Evolutionary conservation across 2,888 invertebrate genomes (phyloP), one percentile per base, ranked within the genome.

Genomic region (Dasysyrphus albostriatus): DNA sequence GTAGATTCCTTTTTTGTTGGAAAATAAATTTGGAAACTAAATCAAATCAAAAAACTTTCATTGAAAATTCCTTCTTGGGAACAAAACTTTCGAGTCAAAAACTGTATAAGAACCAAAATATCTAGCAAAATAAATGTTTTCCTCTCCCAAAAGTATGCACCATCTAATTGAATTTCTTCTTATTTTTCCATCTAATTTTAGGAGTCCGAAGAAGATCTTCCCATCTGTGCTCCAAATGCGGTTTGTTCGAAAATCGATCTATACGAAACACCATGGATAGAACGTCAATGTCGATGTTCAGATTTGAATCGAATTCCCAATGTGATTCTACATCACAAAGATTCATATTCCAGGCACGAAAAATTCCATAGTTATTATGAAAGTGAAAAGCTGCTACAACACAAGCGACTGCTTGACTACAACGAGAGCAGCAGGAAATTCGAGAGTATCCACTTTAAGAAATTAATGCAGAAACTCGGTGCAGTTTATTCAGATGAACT

Each of bases 191-290:
- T 3, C 24, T 44, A 10, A 73, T 61, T 89, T 94, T 94, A 97
- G 97, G 95, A 95, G 81, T 95, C 96, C 3, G 97, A 97, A 91
- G 95, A 95, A 6, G 96, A 97, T 89, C 93, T 98, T 67, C 97
- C 97, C 8, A 95, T 95, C 89, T 98, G 97, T 92, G 94, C 95
- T 72, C 94, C 96, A 47, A 94, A 95, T 90, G 95, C 96, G 77
- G 97, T 98, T 37, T 98, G 97, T 94, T 97, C 96, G 90, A 97
- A 97, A 93, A 96, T 98, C 85, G 97, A 98, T 93, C 93, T 97
- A 24, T 98, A 98, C 92, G 97, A 96, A 90, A 93, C 95, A 75
- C 97, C 97, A 10, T 97, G 97, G 97, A 95, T 97, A 61, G 97
- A 98, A 93, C 95, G 96, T 89, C 97, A 97, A 91, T 98, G 97